Evolutionary conservation across 2,888 invertebrate genomes (phyloP).

Genomic region (Tinea semifulvella): DNA sequence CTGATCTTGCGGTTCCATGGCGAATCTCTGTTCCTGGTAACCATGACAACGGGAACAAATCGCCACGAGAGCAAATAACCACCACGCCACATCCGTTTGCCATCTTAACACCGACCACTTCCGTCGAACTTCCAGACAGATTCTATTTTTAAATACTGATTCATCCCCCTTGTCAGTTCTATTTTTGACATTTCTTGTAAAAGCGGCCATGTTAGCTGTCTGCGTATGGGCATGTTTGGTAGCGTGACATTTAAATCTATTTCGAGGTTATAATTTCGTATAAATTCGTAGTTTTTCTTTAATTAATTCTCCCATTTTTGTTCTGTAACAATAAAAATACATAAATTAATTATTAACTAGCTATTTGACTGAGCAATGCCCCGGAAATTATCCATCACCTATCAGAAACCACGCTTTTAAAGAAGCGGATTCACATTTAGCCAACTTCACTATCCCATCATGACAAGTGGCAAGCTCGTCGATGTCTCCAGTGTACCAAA

Average conservation of each 20-base stretch:
- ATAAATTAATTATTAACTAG: too few relatives aligned
- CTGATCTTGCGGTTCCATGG: conserved; percentile 90
- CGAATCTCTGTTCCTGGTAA: conserved; percentile 80
- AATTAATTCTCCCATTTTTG: conserved; percentile 3
- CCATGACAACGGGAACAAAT: conserved; percentile 40
- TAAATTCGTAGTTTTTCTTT: neutral
- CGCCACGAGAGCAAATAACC: conserved; percentile 29
- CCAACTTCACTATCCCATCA: too few relatives aligned
- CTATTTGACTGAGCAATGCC: too few relatives aligned
- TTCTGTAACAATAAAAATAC: conserved; percentile 16
- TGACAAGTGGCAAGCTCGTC: too few relatives aligned
- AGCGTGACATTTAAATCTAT: neutral
- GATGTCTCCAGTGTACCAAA: too few relatives aligned
- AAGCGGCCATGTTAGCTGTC: conserved; percentile 41
- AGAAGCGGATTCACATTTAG: too few relatives aligned
- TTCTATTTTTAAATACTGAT: conserved; percentile 45
- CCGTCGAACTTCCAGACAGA: conserved; percentile 16
- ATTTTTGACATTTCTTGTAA: conserved; percentile 30
- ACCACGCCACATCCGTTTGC: conserved; percentile 2
- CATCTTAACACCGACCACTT: conserved; percentile 1
- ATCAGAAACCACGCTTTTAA: too few relatives aligned
- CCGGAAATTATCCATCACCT: too few relatives aligned
- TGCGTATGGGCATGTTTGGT: neutral
- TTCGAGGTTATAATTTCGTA: conserved; percentile 1
- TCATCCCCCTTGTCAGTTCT: conserved; percentile 35